phyloP scores from a whole-genome alignment of 2,113 vertebrate genomes.

The Rousettus leschenaultii region DNA sequence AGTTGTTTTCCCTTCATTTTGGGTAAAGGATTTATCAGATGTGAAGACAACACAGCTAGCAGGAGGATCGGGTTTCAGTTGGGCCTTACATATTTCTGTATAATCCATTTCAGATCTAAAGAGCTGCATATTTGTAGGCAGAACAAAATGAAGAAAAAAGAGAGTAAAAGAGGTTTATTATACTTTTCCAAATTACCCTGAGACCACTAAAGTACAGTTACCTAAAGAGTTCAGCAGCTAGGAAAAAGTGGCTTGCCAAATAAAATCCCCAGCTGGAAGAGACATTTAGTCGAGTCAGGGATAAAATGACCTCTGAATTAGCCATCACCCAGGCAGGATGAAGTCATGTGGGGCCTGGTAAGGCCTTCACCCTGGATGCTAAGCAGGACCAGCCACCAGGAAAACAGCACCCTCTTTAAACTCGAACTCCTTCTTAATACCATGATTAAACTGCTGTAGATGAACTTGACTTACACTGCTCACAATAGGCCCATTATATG shows the following conservation, averaged over 20 bases:
- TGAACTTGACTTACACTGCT: constrained; percentile 53
- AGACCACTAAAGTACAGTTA: constrained; percentile 77
- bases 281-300: constrained; percentile 74
- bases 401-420: constrained; percentile 63
- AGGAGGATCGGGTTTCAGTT: constrained; percentile 69
- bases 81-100: constrained; percentile 71
- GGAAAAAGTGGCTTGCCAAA: constrained; percentile 72
- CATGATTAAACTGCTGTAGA: neutral
- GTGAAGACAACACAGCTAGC: constrained; percentile 72
- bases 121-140: constrained; percentile 70
- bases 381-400: constrained; percentile 3
- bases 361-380: neutral
- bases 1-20: constrained; percentile 64
- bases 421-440: constrained; percentile 16
- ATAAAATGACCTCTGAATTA: constrained; percentile 78
- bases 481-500: constrained; percentile 74
- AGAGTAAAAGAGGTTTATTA: constrained; percentile 75
- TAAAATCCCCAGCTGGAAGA: constrained; percentile 82
- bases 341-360: constrained; percentile 63
- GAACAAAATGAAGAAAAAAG: constrained; percentile 58
- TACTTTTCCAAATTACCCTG: constrained; percentile 78
- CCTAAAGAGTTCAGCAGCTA: constrained; percentile 80
- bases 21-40: constrained; percentile 78
- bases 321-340: constrained; percentile 70
- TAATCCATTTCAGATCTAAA: constrained; percentile 79